phyloP scores from a whole-genome alignment of 2,888 invertebrate species.

The Andrena flavipes region DNA sequence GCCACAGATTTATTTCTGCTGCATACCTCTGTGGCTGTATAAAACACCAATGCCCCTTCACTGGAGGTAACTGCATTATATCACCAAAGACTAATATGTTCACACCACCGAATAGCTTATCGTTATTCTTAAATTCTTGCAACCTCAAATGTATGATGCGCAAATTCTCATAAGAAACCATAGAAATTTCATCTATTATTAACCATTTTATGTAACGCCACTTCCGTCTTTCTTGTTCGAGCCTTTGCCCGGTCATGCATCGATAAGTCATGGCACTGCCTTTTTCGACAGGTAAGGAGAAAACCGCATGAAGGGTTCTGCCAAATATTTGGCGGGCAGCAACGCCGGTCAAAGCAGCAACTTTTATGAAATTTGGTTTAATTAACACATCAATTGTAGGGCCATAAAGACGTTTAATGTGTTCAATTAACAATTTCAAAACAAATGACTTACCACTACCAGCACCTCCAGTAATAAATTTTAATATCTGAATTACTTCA shows the following conservation, averaged over 20 bases:
- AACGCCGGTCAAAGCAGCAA: not conserved
- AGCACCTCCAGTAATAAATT: too few relatives aligned
- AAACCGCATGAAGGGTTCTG: not conserved
- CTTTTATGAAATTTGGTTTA: not conserved
- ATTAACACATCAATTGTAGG: slow-evolving; percentile 1
- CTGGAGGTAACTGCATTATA: not conserved
- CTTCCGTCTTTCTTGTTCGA: not conserved
- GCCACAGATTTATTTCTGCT: not conserved
- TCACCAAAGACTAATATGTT: slow-evolving; percentile 4
- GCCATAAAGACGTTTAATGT: slow-evolving; percentile 3
- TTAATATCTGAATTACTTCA: too few relatives aligned
- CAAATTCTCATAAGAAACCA: slow-evolving; percentile 5
- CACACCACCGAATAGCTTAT: not conserved
- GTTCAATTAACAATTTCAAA: slow-evolving; percentile 1
- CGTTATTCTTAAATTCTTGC: not conserved
- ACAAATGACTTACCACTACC: too few relatives aligned
- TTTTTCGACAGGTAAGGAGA: not conserved
- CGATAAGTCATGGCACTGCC: not conserved
- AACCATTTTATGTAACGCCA: not conserved
- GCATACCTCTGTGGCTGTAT: not conserved
- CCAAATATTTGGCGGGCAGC: not conserved
- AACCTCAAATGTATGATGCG: not conserved
- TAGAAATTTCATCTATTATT: slow-evolving; percentile 2
- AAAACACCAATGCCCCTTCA: not conserved
- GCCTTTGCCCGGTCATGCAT: not conserved